phyloP scores from a whole-genome alignment of 2,888 invertebrate species.

The Synergus japonicus region DNA sequence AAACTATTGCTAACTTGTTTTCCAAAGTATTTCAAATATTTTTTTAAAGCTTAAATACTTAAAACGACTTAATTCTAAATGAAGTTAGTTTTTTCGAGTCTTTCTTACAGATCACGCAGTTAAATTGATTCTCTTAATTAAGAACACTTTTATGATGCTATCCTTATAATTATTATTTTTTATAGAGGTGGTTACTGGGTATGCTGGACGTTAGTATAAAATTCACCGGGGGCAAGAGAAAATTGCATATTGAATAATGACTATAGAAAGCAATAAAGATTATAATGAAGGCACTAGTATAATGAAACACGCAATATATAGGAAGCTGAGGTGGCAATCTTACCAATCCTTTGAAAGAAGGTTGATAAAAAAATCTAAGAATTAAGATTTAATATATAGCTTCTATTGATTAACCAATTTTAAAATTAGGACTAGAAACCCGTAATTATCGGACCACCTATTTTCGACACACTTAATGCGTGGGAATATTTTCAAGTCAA shows the following conservation, averaged over 20 bases:
- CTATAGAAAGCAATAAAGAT: constrained; percentile 21
- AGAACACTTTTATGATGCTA: neutral
- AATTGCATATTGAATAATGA: constrained; percentile 34
- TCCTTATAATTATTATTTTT: constrained; percentile 14
- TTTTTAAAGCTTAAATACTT: no score
- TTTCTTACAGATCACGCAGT: neutral
- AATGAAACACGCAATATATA: neutral
- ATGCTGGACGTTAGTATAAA: neutral
- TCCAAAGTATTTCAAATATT: no score
- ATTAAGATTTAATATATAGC: neutral
- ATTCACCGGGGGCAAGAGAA: constrained; percentile 5
- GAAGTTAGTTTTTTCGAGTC: neutral
- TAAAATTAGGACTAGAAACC: neutral
- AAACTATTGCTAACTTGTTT: no score
- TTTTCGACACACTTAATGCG: neutral
- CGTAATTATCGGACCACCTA: constrained; percentile 11
- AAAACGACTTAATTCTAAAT: no score
- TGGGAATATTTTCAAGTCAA: neutral
- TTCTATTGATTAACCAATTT: constrained; percentile 15
- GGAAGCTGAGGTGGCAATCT: constrained; percentile 21
- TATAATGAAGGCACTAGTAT: neutral
- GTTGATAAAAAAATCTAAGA: neutral
- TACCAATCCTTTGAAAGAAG: constrained; percentile 14
- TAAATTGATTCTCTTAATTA: neutral
- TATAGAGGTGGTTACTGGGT: neutral